A percentile compares a stretch with the other conserved stretches of the same genome.
Conservation (phyloP, 1,140 invertebrate genomes). For the Psix sp. region DNA sequence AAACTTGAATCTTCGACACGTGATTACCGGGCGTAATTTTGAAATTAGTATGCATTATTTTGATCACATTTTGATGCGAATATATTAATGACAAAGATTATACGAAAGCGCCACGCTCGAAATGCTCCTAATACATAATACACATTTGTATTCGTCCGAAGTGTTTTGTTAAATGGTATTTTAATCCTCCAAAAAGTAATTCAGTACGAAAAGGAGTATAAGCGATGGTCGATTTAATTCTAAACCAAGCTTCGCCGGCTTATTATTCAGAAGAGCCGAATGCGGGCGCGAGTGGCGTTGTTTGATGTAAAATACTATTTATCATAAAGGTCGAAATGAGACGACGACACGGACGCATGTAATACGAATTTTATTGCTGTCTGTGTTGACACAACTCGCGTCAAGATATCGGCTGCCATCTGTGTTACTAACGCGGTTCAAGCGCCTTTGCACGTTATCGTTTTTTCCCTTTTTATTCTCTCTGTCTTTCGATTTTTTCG, state of each 20-base stretch:
- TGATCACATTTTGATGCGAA: no score
- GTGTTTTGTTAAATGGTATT: no score
- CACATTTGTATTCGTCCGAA: no score
- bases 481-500: neutral
- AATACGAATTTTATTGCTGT: constrained; percentile 67
- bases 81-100: no score
- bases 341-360: constrained; percentile 53
- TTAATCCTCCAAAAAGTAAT: no score
- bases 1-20: no score
- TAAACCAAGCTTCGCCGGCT: neutral
- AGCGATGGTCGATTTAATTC: no score
- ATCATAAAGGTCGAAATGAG: constrained; percentile 56
- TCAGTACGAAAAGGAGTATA: no score
- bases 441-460: constrained; percentile 35
- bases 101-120: no score
- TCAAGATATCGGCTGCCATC: constrained; percentile 66
- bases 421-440: constrained; percentile 54
- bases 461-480: constrained; percentile 1
- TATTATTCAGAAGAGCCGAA: constrained; percentile 8
- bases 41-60: no score
- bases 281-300: constrained; percentile 36
- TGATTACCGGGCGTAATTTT: no score
- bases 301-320: constrained; percentile 54
- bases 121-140: no score
- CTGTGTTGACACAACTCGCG: constrained; percentile 67